A percentile compares a stretch with the other conserved stretches of the same genome.
Conservation (phyloP, 2,797 vertebrate genomes). For the Phylloscopus collybita region DNA sequence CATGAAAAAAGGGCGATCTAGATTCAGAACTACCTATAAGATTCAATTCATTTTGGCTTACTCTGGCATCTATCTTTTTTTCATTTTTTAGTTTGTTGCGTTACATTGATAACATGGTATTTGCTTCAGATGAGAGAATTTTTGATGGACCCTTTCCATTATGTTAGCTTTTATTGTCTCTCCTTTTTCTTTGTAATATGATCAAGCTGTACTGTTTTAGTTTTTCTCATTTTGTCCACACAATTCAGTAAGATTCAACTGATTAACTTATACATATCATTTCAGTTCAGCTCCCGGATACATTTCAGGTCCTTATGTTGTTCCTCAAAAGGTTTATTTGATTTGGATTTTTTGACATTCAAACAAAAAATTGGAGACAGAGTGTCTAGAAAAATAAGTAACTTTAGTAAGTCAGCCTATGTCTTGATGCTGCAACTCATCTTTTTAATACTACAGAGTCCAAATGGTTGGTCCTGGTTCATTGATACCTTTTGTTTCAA, state of each 20-base stretch:
- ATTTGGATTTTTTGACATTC: background rate
- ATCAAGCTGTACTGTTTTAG: background rate
- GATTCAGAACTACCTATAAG: background rate
- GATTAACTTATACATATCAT: background rate
- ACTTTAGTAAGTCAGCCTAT: background rate
- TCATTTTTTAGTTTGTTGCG: background rate
- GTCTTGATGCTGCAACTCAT: background rate
- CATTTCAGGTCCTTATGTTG: background rate
- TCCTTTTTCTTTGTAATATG: background rate
- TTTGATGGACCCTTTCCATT: background rate
- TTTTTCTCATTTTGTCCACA: background rate
- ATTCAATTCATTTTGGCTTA: background rate
- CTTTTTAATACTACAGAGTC: background rate
- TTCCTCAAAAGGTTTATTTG: background rate
- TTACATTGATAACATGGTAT: background rate
- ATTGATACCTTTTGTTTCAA: background rate
- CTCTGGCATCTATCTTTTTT: background rate
- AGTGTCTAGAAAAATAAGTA: background rate
- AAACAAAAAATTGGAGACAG: background rate
- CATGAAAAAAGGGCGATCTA: background rate
- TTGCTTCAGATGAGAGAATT: background rate
- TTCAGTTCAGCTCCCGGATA: background rate
- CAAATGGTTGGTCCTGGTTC: background rate
- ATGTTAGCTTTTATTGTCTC: background rate
- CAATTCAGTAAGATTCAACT: background rate